phyloP scores from a whole-genome alignment of 2,113 vertebrate species.

The Nothobranchius kuhntae region DNA sequence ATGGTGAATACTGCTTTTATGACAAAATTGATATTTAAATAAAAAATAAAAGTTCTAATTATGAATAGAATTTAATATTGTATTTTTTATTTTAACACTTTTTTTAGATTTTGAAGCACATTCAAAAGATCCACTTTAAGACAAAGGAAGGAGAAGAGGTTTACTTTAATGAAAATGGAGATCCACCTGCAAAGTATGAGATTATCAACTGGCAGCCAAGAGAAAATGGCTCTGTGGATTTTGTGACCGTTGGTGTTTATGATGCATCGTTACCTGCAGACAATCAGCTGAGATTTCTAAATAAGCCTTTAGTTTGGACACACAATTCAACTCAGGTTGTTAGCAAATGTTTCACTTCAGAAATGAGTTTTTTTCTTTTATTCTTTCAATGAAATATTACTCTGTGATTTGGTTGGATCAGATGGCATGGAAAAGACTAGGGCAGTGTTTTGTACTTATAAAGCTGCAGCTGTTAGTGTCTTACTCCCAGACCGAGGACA shows the following conservation, averaged over 20 bases:
- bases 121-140: conserved; percentile 60
- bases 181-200: conserved; percentile 75
- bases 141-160: conserved; percentile 75
- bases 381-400: neutral
- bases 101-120: conserved; percentile 63
- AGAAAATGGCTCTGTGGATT: conserved; percentile 46
- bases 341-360: too few species aligned
- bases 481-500: neutral
- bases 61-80: too few species aligned
- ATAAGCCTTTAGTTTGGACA: conserved; percentile 62
- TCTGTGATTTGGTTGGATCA: neutral
- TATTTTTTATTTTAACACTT: neutral
- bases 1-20: conserved; percentile 37
- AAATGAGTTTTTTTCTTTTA: too few species aligned
- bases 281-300: conserved; percentile 55
- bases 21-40: neutral
- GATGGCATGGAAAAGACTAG: conserved; percentile 51
- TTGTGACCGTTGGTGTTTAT: conserved; percentile 72
- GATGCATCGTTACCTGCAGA: conserved; percentile 63
- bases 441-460: conserved; percentile 48
- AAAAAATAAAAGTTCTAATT: neutral
- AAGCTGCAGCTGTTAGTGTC: conserved; percentile 40
- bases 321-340: conserved; percentile 53
- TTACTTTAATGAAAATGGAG: conserved; percentile 74
- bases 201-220: conserved; percentile 77